These are phyloP conservation scores for Oceanodroma leucorhoa DNA, from an alignment of 2,797 vertebrate species.

Conservation along the genomic window DNA sequence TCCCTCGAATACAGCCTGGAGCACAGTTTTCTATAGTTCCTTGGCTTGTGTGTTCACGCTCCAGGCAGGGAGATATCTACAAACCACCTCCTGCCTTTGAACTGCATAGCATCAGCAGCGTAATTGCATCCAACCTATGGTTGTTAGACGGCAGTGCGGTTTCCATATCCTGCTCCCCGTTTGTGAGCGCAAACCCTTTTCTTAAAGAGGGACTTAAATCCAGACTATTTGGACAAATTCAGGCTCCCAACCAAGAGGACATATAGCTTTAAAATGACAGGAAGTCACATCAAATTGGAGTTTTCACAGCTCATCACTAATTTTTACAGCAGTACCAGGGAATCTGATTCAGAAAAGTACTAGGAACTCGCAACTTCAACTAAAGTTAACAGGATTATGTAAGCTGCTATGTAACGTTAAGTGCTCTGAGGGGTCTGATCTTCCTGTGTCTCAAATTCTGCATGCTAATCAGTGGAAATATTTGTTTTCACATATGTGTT, in stretches of 20 bases:
- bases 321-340: neutral
- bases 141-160: accelerated
- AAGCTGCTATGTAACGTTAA: neutral
- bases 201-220: neutral
- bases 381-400: neutral
- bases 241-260: neutral
- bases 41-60: neutral
- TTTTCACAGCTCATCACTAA: neutral
- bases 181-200: neutral
- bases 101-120: accelerated
- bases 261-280: neutral
- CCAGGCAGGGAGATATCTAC: neutral
- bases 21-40: neutral
- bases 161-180: neutral
- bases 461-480: neutral
- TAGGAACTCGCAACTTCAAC: neutral
- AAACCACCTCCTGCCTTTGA: neutral
- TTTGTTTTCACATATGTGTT: neutral
- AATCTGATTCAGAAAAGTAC: neutral
- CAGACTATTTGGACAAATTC: neutral
- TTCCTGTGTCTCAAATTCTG: neutral
- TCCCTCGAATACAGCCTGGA: neutral
- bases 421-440: neutral
- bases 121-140: neutral
- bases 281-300: neutral